A percentile compares a stretch with the other conserved stretches of the same genome.
Evolutionary conservation across 2,113 vertebrate species (phyloP).

Genomic region (Chionomys nivalis): DNA sequence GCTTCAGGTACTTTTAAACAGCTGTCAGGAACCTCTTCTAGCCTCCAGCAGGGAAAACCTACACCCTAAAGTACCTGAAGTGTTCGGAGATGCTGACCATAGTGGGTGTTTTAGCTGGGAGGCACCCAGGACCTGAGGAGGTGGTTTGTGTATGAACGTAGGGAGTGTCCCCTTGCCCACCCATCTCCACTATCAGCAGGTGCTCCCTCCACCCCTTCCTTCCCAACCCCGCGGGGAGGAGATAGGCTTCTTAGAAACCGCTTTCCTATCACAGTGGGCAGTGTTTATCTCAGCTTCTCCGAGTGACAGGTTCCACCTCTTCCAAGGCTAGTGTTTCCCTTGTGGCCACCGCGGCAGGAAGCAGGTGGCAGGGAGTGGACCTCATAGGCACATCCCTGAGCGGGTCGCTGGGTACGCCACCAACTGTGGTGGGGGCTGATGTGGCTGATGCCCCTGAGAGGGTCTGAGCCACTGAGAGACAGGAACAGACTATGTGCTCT

Average conservation of each 20-base stretch:
- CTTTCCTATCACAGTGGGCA: conserved; percentile 23
- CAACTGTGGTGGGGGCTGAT: conserved; percentile 1
- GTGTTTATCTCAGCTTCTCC: conserved; percentile 25
- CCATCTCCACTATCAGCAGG: neutral
- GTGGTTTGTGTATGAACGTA: neutral
- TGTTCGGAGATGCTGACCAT: neutral
- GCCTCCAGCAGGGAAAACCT: neutral
- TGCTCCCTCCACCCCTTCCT: neutral
- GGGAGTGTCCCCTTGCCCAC: neutral
- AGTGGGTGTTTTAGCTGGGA: neutral
- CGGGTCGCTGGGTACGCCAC: neutral
- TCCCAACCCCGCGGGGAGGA: neutral
- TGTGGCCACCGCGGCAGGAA: conserved; percentile 71
- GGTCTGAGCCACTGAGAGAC: neutral
- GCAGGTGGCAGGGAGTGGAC: conserved; percentile 72
- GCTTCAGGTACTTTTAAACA: neutral
- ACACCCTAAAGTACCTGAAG: neutral
- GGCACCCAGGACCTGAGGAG: neutral
- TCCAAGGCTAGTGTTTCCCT: conserved; percentile 40
- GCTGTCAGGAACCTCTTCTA: neutral
- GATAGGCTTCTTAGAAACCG: conserved; percentile 44
- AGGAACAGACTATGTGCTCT: neutral
- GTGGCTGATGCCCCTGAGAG: neutral
- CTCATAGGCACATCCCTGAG: neutral
- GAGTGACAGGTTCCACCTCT: neutral